Evolutionary conservation across 2,888 invertebrate genomes (phyloP), one percentile per base, ranked within the genome.

Genomic region (Coleophora flavipennella): DNA sequence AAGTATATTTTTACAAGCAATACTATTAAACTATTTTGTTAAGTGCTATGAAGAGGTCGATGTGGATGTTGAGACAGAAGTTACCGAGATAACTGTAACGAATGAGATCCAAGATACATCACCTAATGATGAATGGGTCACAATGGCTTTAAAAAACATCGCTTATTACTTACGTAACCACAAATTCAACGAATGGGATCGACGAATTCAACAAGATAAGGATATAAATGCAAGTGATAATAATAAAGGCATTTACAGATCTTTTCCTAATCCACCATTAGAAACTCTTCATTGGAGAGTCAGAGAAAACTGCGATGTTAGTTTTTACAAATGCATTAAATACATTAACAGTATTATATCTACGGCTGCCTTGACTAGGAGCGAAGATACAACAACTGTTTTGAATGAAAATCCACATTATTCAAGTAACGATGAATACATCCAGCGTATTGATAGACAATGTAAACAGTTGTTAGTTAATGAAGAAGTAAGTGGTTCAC

Each of bases 121-220:
- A 13, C 56, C 56, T 14, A 61, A 64, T 28, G 67, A 69, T 36
- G 53, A 59, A 42, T 85, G 81, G 80, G 53, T 74, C n/a, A 67
- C 66, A 38, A 71, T 66, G 27, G 86, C 86, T 6, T 57, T 90
- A 39, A 74, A 75, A 49, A 87, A 89, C 50, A 81, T 89, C 33
- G 89, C 87, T 1, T 89, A 88, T 63, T 89, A 85, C 55, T 66
- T 90, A 42, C 72, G 90, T 35, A 75, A 86, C 29, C 85, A 89
- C 55, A 90, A 90, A 69, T 90, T 90, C 57, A 87, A 87, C 51
- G 89, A 89, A 55, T 89, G 85, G 67, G 90, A 90, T 62, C 74
- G 86, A 39, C 71, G 87, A 46, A 78, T 81, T 56, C 76, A 78
- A 53, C 55, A 62, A 39, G 53, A 47, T 4, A 63, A 57, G 43